A percentile compares a stretch with the other conserved stretches of the same genome.
Conservation (phyloP, 2,888 invertebrate genomes). For the Drosophila mayaguana region DNA sequence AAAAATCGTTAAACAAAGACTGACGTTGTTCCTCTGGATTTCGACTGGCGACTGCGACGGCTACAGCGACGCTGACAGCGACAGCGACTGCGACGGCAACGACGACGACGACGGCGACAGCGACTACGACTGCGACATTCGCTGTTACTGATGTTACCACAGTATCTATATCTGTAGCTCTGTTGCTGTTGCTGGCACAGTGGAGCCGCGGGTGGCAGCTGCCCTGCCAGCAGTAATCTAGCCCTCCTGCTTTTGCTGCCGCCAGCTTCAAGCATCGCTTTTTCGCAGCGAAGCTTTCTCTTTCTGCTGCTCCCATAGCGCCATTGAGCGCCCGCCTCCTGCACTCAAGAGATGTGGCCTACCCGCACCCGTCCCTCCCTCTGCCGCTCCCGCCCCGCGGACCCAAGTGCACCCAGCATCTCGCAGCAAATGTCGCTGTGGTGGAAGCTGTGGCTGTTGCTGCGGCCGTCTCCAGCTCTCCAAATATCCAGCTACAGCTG, state of each 20-base stretch:
- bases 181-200: slow-evolving; percentile 6
- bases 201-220: slow-evolving; percentile 53
- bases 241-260: slow-evolving; percentile 73
- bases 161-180: slow-evolving; percentile 22
- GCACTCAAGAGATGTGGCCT: slow-evolving; percentile 37
- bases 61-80: slow-evolving; percentile 27
- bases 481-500: slow-evolving; percentile 13
- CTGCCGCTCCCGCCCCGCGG: background rate
- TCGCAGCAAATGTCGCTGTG: slow-evolving; percentile 36
- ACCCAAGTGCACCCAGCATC: slow-evolving; percentile 23
- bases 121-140: background rate
- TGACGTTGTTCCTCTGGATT: slow-evolving; percentile 75
- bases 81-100: slow-evolving; percentile 47
- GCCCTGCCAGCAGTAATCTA: slow-evolving; percentile 63
- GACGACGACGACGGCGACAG: background rate
- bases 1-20: slow-evolving; percentile 82
- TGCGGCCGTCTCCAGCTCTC: slow-evolving; percentile 30
- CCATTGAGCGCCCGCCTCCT: slow-evolving; percentile 61
- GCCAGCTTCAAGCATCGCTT: slow-evolving; percentile 28
- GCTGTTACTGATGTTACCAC: slow-evolving; percentile 24
- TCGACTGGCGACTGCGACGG: slow-evolving; percentile 62
- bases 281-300: slow-evolving; percentile 43
- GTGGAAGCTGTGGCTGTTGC: slow-evolving; percentile 54
- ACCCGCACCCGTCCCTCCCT: background rate
- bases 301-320: slow-evolving; percentile 53